These are phyloP conservation scores for Chiridota heheva DNA, from an alignment of 35 echinoderm and acorn worm genomes.

Conservation along the genomic window DNA sequence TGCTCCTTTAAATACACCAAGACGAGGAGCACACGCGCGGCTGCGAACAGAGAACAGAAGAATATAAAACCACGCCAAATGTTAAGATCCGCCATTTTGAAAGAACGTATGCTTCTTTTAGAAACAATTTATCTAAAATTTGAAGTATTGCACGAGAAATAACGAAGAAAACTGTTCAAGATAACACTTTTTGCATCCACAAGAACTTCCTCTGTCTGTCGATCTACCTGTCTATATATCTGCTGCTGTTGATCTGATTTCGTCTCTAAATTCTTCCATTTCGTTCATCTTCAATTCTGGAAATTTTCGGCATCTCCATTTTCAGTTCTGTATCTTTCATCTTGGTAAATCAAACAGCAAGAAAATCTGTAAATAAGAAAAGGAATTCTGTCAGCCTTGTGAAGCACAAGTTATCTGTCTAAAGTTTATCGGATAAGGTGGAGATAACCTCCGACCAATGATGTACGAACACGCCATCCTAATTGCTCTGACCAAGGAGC, in stretches of 20 bases:
- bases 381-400: too few relatives aligned
- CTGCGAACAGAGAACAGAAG: slow-evolving; percentile 25
- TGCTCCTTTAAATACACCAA: slow-evolving; percentile 10
- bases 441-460: too few relatives aligned
- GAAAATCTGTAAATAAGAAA: too few relatives aligned
- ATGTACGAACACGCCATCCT: too few relatives aligned
- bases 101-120: not conserved
- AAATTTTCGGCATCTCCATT: too few relatives aligned
- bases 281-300: too few relatives aligned
- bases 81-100: slow-evolving; percentile 36
- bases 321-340: too few relatives aligned
- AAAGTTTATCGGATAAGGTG: too few relatives aligned
- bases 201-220: not conserved
- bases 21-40: slow-evolving; percentile 14
- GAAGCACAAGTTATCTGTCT: too few relatives aligned
- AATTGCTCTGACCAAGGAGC: too few relatives aligned
- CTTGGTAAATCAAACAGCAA: too few relatives aligned
- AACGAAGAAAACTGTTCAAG: not conserved
- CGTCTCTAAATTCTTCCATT: too few relatives aligned
- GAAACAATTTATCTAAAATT: not conserved
- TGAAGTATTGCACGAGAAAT: not conserved
- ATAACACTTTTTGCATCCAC: not conserved
- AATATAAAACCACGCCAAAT: slow-evolving; percentile 32
- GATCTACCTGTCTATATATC: not conserved
- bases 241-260: not conserved